These are phyloP conservation scores for Acrossocheilus wenchowensis DNA, from an alignment of 2,797 vertebrate species.

Conservation along the genomic window DNA sequence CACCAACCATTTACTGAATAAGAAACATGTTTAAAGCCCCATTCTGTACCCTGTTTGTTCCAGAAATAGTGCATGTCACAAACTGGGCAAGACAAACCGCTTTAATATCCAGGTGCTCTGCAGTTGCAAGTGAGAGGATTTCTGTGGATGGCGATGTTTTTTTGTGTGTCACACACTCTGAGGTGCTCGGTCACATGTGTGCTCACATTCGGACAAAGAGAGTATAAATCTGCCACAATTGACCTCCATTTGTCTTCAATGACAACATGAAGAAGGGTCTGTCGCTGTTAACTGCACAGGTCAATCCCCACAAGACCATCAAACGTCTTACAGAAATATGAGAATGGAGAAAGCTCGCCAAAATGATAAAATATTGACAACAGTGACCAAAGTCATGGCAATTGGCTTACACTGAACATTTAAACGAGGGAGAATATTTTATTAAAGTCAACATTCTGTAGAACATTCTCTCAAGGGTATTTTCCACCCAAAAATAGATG, in stretches of 20 bases:
- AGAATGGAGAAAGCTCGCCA: neutral
- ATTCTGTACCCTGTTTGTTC: neutral
- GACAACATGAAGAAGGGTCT: slow-evolving; percentile 34
- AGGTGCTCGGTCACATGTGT: neutral
- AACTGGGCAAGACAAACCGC: neutral
- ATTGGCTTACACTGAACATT: slow-evolving; percentile 2
- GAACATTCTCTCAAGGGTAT: neutral
- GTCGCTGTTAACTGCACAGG: slow-evolving; percentile 38
- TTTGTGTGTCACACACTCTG: neutral
- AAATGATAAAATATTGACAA: slow-evolving; percentile 29
- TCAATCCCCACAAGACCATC: slow-evolving; percentile 37
- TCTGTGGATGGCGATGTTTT: neutral
- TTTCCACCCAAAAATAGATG: neutral
- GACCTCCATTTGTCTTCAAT: slow-evolving; percentile 44
- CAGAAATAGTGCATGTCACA: neutral
- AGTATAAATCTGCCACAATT: slow-evolving; percentile 38
- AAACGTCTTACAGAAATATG: slow-evolving; percentile 30
- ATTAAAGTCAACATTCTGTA: neutral
- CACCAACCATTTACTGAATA: neutral
- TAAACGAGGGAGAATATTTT: neutral
- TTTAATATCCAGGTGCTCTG: neutral
- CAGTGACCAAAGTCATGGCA: neutral
- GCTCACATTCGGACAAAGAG: slow-evolving; percentile 24
- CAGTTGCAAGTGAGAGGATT: slow-evolving; percentile 10
- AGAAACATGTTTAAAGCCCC: neutral